A percentile compares a stretch with the other conserved stretches of the same genome.
These are phyloP conservation scores for Numenius phaeopus DNA, from an alignment of 2,797 vertebrate species.

Conservation along the genomic window DNA sequence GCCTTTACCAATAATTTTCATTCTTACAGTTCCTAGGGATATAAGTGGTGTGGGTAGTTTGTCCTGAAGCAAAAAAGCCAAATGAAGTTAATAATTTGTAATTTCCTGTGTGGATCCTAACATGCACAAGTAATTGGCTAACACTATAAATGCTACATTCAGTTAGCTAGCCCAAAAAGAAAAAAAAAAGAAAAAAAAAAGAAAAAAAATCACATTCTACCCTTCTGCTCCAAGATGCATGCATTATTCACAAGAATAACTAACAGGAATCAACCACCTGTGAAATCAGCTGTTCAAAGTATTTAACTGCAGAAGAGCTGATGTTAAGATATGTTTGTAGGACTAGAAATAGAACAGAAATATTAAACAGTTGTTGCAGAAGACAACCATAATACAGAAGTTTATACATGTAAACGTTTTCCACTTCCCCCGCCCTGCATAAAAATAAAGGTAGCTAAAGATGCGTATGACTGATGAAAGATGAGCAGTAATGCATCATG, in stretches of 20 bases:
- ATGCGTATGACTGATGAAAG: neutral
- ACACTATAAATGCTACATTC: neutral
- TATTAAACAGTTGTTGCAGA: neutral
- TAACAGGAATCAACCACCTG: neutral
- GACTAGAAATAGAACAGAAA: neutral
- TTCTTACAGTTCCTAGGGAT: neutral
- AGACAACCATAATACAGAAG: neutral
- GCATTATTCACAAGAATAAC: neutral
- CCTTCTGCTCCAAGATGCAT: neutral
- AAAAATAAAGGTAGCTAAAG: neutral
- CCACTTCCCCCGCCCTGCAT: neutral
- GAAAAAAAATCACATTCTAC: neutral
- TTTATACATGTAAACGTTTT: neutral
- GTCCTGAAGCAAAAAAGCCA: constrained; percentile 26
- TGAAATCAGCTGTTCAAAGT: neutral
- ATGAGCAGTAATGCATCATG: neutral
- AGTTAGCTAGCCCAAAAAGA: neutral
- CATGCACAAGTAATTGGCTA: neutral
- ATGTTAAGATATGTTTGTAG: neutral
- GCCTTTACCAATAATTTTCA: neutral
- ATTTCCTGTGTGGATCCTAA: neutral
- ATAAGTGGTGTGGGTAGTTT: neutral
- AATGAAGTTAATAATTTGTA: neutral
- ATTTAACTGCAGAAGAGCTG: neutral
- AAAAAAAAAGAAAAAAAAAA: no score